Base-by-base conservation (phyloP, 2,797 vertebrate species). In the Mus minutoides region DNA sequence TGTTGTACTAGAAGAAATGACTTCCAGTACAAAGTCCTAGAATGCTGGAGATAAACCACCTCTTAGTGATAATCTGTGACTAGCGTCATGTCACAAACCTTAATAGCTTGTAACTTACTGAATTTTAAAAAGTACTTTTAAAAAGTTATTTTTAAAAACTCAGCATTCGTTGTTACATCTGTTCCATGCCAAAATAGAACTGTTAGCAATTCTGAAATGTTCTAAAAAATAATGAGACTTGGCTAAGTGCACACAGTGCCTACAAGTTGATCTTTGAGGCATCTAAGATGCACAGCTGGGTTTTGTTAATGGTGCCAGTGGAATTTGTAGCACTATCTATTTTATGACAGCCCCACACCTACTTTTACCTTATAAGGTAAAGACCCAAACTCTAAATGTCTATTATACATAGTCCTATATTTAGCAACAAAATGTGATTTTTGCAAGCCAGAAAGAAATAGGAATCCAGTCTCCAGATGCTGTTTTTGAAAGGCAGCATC, bases 301-400 rank as follows among this genome's bases (percentile, higher is more conserved):
- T 96, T 58, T 95, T 93, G 67, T 92, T 97, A 88, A 97, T 97
- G 92, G 78, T 91, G 76, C 93, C 96, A 92, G 91, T 52, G 90
- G 87, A 86, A 96, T 98, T 97, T 98, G 69, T 75, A 97, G 79
- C 29, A 97, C 86, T 98, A 92, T 95, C 73, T 97, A 54, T 56
- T 84, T 95, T 92, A 95, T 94, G 92, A 95, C 78, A 93, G 75
- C 76, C 96, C 37, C 58, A 96, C 88, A 96, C 3, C 97, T 54
- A 82, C 84, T 98, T 98, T 89, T 97, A 90, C 96, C 98, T 98
- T 97, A 93, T 95, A 94, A 87, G 80, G 97, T 94, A 97, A 98
- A 96, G 84, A 34, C 22, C 71, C 76, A 92, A 93, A 96, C 31
- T 97, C 14, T 95, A 89, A 96, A 90, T 97, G 90, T 82, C 54